Conservation (phyloP, 1,140 invertebrate genomes). For the Zaprionus taronus region DNA sequence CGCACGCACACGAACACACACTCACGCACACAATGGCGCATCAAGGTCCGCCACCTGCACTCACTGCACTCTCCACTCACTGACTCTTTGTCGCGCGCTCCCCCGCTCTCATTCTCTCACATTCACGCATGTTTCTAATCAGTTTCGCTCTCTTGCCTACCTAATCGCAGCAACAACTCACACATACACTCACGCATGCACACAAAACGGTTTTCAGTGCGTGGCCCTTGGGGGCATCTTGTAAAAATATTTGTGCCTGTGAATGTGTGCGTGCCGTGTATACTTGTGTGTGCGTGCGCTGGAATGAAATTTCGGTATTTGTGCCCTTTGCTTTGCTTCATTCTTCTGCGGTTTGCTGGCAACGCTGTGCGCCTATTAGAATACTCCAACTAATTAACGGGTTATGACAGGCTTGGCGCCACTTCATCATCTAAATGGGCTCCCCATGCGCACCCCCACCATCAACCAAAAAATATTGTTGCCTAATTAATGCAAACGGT, state of each 20-base stretch:
- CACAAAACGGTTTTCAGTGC: constrained; percentile 42
- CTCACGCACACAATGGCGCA: constrained; percentile 18
- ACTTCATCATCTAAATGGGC: constrained; percentile 61
- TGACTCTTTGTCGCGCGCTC: not conserved
- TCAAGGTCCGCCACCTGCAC: constrained; percentile 37
- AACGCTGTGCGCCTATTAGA: constrained; percentile 75
- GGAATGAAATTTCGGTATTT: constrained; percentile 28
- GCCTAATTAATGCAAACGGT: constrained; percentile 42
- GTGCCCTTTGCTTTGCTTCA: constrained; percentile 22
- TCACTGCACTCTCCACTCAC: constrained; percentile 12
- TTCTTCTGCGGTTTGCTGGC: constrained; percentile 24
- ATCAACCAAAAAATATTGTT: not conserved
- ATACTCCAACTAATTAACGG: constrained; percentile 84
- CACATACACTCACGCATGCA: constrained; percentile 29
- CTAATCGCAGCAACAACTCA: constrained; percentile 29
- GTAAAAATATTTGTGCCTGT: constrained; percentile 5
- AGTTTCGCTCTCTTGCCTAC: constrained; percentile 4
- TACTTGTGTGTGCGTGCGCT: constrained; percentile 10
- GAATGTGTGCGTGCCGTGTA: constrained; percentile 6
- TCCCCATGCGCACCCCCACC: not conserved
- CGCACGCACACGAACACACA: constrained; percentile 30
- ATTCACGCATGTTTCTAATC: constrained; percentile 16
- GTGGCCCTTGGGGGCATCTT: constrained; percentile 52
- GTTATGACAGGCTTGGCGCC: constrained; percentile 80
- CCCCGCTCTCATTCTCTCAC: constrained; percentile 1